A percentile compares a stretch with the other conserved stretches of the same genome.
Evolutionary conservation across 2,797 vertebrate species (phyloP).

Genomic region (Poeciliopsis presidionis): DNA sequence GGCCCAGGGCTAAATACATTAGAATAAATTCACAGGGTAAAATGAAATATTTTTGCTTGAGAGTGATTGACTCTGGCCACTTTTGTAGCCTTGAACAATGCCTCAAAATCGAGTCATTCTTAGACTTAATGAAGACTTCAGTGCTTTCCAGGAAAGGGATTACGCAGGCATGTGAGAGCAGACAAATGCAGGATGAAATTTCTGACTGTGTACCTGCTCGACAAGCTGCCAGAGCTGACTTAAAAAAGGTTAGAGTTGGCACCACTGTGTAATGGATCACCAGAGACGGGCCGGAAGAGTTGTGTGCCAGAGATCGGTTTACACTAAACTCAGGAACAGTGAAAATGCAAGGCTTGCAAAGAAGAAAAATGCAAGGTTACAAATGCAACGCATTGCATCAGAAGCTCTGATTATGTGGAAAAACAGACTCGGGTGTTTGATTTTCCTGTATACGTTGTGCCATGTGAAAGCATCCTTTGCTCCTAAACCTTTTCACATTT

Average conservation of each 20-base stretch:
- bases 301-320: constrained; percentile 73
- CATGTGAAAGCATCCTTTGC: neutral
- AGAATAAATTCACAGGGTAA: constrained; percentile 49
- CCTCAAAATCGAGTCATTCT: constrained; percentile 22
- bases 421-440: constrained; percentile 48
- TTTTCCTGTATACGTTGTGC: constrained; percentile 26
- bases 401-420: constrained; percentile 58
- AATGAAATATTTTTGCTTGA: constrained; percentile 47
- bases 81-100: constrained; percentile 32
- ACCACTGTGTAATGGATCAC: constrained; percentile 68
- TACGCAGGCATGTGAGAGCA: constrained; percentile 16
- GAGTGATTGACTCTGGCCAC: constrained; percentile 28
- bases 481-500: neutral
- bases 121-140: constrained; percentile 28
- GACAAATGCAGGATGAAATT: constrained; percentile 41
- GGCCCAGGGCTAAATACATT: constrained; percentile 59
- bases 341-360: constrained; percentile 69
- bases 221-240: constrained; percentile 56
- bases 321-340: constrained; percentile 62
- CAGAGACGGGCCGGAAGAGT: constrained; percentile 65
- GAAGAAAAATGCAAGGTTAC: constrained; percentile 68
- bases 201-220: constrained; percentile 50
- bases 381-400: constrained; percentile 67
- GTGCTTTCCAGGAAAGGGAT: constrained; percentile 15
- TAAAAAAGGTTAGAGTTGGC: constrained; percentile 66